Evolutionary conservation across 1,140 invertebrate species (phyloP).

Genomic region (Panonychus citri): DNA sequence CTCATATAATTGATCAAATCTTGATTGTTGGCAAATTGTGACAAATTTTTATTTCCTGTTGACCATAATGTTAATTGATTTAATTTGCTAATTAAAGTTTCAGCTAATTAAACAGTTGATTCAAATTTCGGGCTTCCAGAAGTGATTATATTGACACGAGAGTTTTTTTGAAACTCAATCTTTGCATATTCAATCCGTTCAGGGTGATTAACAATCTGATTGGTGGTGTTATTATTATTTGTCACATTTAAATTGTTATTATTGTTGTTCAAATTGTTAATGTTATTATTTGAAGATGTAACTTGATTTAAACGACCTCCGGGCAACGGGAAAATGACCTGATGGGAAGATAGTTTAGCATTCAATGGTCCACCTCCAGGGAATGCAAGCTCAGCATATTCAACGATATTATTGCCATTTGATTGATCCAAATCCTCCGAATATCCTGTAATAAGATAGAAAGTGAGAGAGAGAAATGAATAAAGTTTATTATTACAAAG

Average conservation of each 20-base stretch:
- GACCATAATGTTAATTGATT: no score
- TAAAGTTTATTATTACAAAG: no score
- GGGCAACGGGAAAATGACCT: background rate
- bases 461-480: no score
- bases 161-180: conserved; percentile 1
- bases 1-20: no score
- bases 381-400: no score
- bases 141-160: background rate
- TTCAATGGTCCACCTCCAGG: no score
- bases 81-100: no score
- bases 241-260: background rate
- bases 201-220: background rate
- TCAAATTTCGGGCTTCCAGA: conserved; percentile 6
- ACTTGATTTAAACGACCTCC: background rate
- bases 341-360: background rate
- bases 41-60: no score
- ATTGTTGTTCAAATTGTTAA: background rate
- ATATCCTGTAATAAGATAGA: no score
- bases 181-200: conserved; percentile 1
- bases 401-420: no score
- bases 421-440: no score
- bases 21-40: no score
- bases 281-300: background rate
- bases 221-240: background rate
- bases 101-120: background rate